Base-by-base conservation (phyloP, 1,140 invertebrate genomes). In the Aphelinus certus region DNA sequence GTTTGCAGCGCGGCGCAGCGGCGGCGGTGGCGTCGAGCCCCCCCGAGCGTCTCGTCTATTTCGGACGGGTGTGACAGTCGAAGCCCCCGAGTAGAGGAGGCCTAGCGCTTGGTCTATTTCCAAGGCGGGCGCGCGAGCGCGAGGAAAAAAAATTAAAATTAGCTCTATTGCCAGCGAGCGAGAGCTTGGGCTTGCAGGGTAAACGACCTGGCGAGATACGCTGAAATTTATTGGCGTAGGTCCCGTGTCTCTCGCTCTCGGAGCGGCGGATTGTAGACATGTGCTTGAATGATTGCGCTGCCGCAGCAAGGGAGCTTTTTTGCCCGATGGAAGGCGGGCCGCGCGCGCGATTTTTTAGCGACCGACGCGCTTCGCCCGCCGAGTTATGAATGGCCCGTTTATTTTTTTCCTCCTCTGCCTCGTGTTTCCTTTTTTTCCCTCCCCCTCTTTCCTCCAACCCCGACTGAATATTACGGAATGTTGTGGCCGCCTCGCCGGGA, bases 101-200 rank as follows among this genome's bases (percentile, higher is more conserved):
- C 26, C 26, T 26, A 26, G 26, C 26, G 26, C 26, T 26, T 26
- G 26, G 26, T 77, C 76, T 77, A 77, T 77, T 77, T 77, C 76
- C 67, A 77, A n/a, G 61, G 53, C 57, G 7, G 5, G 57, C 57
- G 60, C 0, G 5, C 65, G 71, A 57, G 42, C 47, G 55, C 26
- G 60, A 74, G 57, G 71, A 63, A 71, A 73, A 77, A 77, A 77
- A 65, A 74, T 77, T 75, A 77, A 75, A 77, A 77, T 77, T 77
- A 77, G 76, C 73, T 51, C 56, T 53, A 68, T 71, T 58, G 61
- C 26, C 65, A 42, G 49, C 10, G 7, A 6, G 7, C 45, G 57
- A 63, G 69, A 62, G 2, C 10, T 3, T 3, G 3, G 71, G 46
- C 10, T 3, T 3, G 3, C 62, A 7, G 42, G 67, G 66, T 70